Evolutionary conservation across 2,797 vertebrate genomes (phyloP), one percentile per base, ranked within the genome.

Genomic region (Heterohyrax brucei): DNA sequence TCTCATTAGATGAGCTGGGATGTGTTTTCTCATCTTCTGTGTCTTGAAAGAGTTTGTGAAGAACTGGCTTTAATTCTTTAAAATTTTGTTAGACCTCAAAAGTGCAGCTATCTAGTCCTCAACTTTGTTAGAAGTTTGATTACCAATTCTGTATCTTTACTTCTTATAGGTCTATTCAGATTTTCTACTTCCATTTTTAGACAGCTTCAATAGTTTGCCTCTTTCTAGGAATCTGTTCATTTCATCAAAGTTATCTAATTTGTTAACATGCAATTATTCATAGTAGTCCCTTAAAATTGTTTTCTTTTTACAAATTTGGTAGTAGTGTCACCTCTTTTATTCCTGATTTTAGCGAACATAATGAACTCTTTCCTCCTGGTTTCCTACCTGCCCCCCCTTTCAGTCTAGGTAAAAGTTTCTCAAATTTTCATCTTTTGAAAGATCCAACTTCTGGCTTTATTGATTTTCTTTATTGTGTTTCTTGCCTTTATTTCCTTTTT

Each of bases 161-260:
- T 39, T 39, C 39, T 39, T 39, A 39, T 39, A 39, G 39, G 39
- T 39, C 39, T 39, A 39, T 39, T 39, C 39, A 39, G 39, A 39
- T 87, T 68, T 39, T 70, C 22, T 59, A 24, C 75, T 91, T 86
- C 56, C 75, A 80, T 53, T 14, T 64, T 80, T 86, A 28, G 26
- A 46, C 19, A 79, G 10, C 53, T 73, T 91, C 12, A 50, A 26
- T 56, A 30, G 59, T 30, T 76, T 64, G 33, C 53, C 7, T 81
- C 10, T 91, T 89, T 84, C 66, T 85, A 53, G n/a, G 33, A 73
- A 94, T 62, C 39, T 70, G 7, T 70, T 94, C 22, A 70, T 68
- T 44, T 83, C 59, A 79, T 39, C 39, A 39, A 39, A 39, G 39
- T 39, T 39, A 39, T 39, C 39, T 39, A 39, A 39, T 39, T 39